phyloP scores from a whole-genome alignment of 2,113 vertebrate species.

The Eudyptes chrysolophus region DNA sequence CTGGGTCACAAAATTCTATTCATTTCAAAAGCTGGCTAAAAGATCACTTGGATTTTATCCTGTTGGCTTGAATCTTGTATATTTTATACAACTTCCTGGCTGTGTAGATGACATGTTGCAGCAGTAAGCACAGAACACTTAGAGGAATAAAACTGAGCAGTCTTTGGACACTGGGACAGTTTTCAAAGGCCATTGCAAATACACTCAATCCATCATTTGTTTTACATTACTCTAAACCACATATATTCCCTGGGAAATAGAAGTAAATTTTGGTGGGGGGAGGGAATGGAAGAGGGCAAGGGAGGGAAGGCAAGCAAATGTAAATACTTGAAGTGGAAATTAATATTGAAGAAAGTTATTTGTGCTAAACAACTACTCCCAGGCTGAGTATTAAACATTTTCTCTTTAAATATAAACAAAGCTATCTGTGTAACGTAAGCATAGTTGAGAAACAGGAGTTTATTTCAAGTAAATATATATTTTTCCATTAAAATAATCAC shows the following conservation, averaged over 20 bases:
- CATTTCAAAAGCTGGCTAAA: slow-evolving; percentile 78
- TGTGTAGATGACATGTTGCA: slow-evolving; percentile 74
- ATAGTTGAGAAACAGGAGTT: neutral
- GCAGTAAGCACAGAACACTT: slow-evolving; percentile 68
- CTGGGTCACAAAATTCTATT: slow-evolving; percentile 82
- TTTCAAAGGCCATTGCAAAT: slow-evolving; percentile 42
- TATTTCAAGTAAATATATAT: neutral
- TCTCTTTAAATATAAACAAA: neutral
- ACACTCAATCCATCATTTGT: slow-evolving; percentile 26
- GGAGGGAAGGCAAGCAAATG: neutral
- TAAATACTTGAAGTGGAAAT: slow-evolving; percentile 35
- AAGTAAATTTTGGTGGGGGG: neutral
- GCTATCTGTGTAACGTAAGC: neutral
- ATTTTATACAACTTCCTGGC: slow-evolving; percentile 75
- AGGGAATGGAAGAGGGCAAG: neutral
- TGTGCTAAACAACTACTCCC: slow-evolving; percentile 1
- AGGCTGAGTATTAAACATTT: slow-evolving; percentile 17
- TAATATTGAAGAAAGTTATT: slow-evolving; percentile 15
- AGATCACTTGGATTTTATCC: slow-evolving; percentile 80
- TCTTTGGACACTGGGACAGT: slow-evolving; percentile 6
- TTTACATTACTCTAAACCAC: slow-evolving; percentile 23
- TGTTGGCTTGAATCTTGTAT: slow-evolving; percentile 78
- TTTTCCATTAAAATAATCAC: neutral
- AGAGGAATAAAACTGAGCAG: slow-evolving; percentile 37
- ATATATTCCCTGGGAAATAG: neutral